Base-by-base conservation (phyloP, 2,113 vertebrate genomes). In the Ceyx melanurus region DNA sequence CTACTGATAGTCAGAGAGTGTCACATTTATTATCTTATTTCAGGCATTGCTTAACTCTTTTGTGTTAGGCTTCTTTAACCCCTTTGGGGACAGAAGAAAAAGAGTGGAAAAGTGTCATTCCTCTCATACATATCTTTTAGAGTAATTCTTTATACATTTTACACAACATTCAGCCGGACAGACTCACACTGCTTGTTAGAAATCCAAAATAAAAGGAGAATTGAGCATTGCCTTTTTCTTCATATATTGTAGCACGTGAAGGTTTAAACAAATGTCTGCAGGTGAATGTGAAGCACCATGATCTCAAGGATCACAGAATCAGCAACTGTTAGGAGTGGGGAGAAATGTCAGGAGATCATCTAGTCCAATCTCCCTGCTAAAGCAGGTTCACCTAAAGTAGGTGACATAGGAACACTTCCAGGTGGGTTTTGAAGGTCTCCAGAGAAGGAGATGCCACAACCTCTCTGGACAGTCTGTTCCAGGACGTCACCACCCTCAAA, bases 1-100 rank as follows among this genome's bases (percentile, higher is more conserved):
- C 98, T 97, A 97, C 97, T 97, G 98, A 98, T 98, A 98, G 96
- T 97, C 94, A 9, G 95, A 98, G 97, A 98, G 98, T 97, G 98
- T 98, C 97, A 97, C 97, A 98, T 98, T 97, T 98, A 97, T 98
- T 98, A 97, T 97, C 96, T 97, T 2, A 31, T 95, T 97, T 96
- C 97, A 95, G 94, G 45, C 94, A 93, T 97, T 97, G 97, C 96
- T 95, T 97, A 97, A 97, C 96, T 97, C 80, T 88, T 97, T 95
- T 95, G 94, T 90, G 90, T 65, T 88, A 37, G 66, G 70, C 81
- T 97, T 81, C 37, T 50, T 98, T 97, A 98, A 98, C 97, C 94
- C 97, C 64, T 97, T 82, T 51, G 70, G 75, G 77, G 88, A 37
- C 17, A 61, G 83, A 37, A 43, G 61, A 45, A 71, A 93, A 76